These are phyloP conservation scores for Matsumyia berberina DNA, from an alignment of 2,888 invertebrate genomes.

Conservation along the genomic window DNA sequence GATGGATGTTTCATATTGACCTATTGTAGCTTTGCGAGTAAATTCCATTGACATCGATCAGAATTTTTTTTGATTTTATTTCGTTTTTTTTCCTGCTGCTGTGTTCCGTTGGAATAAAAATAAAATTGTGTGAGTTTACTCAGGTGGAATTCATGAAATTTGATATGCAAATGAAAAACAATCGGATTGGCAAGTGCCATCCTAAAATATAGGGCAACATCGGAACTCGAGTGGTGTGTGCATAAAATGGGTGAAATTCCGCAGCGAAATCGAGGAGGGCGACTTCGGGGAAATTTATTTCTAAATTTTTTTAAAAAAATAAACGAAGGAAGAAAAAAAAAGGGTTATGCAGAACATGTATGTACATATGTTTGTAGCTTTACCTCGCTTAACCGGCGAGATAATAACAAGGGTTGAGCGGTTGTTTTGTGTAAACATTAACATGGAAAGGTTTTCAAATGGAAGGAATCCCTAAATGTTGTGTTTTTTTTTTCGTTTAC, in stretches of 20 bases:
- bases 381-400: no score
- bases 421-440: no score
- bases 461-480: no score
- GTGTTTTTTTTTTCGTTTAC: no score
- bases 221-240: conserved; percentile 23
- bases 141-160: conserved; percentile 68
- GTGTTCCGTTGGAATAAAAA: conserved; percentile 16
- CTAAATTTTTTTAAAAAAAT: conserved; percentile 13
- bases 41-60: conserved; percentile 45
- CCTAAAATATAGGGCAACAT: conserved; percentile 38
- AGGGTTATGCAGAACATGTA: no score
- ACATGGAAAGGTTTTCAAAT: neutral
- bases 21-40: conserved; percentile 17
- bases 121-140: conserved; percentile 37
- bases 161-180: conserved; percentile 64
- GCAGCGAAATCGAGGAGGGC: neutral
- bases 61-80: conserved; percentile 32
- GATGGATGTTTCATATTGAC: conserved; percentile 47
- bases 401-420: no score
- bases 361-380: no score
- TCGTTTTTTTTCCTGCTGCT: neutral
- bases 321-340: conserved; percentile 2
- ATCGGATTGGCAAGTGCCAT: conserved; percentile 57
- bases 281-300: conserved; percentile 2
- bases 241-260: conserved; percentile 5